These are phyloP conservation scores for Conistra vaccinii DNA, from an alignment of 2,888 invertebrate species.

Conservation along the genomic window DNA sequence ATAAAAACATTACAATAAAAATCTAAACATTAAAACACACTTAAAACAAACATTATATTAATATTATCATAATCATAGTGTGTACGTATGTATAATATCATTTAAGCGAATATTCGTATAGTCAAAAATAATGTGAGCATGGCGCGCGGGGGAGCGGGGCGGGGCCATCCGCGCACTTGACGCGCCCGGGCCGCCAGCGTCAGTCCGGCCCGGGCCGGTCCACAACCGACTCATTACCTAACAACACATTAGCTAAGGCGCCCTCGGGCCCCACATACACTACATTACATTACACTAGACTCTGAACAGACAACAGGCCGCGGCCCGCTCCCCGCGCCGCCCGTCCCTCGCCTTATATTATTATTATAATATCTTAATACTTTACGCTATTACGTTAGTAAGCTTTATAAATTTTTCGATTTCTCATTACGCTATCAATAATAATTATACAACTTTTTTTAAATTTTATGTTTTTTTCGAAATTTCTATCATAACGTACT, in stretches of 20 bases:
- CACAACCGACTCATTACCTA: conserved; percentile 63
- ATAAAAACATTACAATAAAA: conserved; percentile 91
- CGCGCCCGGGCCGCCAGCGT: conserved; percentile 42
- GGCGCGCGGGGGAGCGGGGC: conserved; percentile 84
- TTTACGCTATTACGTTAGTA: conserved; percentile 91
- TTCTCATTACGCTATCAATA: conserved; percentile 90
- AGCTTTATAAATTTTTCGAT: conserved; percentile 90
- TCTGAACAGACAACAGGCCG: conserved; percentile 76
- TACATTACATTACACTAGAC: conserved; percentile 69
- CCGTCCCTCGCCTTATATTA: conserved; percentile 84
- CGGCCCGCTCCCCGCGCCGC: conserved; percentile 84
- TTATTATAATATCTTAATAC: conserved; percentile 90
- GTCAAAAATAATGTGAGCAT: conserved; percentile 90
- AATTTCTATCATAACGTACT: conserved; percentile 90
- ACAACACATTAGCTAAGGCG: conserved; percentile 68
- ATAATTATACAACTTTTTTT: conserved; percentile 91
- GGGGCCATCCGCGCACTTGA: conserved; percentile 68
- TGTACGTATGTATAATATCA: conserved; percentile 90
- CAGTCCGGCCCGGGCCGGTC: conserved; percentile 56
- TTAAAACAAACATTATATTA: conserved; percentile 91
- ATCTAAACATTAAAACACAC: conserved; percentile 91
- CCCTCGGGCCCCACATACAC: conserved; percentile 44
- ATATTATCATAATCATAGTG: conserved; percentile 90
- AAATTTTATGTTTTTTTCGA: conserved; percentile 90
- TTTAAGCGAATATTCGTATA: conserved; percentile 90